Evolutionary conservation across 2,113 vertebrate species (phyloP).

Genomic region (Holacanthus passer): DNA sequence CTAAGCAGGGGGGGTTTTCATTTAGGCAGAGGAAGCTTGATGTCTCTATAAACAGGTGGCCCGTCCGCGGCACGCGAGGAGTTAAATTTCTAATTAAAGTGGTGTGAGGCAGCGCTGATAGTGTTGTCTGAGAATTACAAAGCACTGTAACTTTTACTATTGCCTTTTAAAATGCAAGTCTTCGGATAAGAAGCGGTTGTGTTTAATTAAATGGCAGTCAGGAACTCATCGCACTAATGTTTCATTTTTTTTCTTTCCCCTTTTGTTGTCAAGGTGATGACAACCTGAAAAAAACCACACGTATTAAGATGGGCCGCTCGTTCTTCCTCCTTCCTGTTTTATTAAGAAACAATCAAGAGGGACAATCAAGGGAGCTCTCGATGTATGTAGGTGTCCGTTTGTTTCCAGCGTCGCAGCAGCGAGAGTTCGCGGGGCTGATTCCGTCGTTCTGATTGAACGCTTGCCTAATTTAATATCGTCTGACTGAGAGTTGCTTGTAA

Average conservation of each 20-base stretch:
- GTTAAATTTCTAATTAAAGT: slow-evolving; percentile 67
- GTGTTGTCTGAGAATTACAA: slow-evolving; percentile 60
- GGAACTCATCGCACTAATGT: slow-evolving; percentile 50
- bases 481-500: slow-evolving; percentile 32
- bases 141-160: slow-evolving; percentile 53
- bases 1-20: not conserved
- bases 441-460: slow-evolving; percentile 42
- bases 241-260: slow-evolving; percentile 21
- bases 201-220: slow-evolving; percentile 70
- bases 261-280: slow-evolving; percentile 46
- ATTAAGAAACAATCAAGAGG: slow-evolving; percentile 59
- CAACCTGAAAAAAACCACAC: slow-evolving; percentile 38
- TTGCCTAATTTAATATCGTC: slow-evolving; percentile 30
- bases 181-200: slow-evolving; percentile 48
- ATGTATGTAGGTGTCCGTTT: slow-evolving; percentile 23
- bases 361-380: slow-evolving; percentile 35
- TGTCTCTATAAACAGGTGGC: slow-evolving; percentile 31
- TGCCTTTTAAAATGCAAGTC: slow-evolving; percentile 58
- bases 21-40: slow-evolving; percentile 15
- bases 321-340: slow-evolving; percentile 39
- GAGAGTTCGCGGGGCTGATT: slow-evolving; percentile 20
- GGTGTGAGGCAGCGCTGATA: slow-evolving; percentile 41
- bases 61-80: slow-evolving; percentile 1
- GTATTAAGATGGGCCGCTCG: slow-evolving; percentile 21
- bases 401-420: slow-evolving; percentile 15